Percentiles rank a stretch among this genome's conserved stretches.
These are phyloP conservation scores for Argyresthia albistria DNA, from an alignment of 2,888 invertebrate species.

Conservation along the genomic window DNA sequence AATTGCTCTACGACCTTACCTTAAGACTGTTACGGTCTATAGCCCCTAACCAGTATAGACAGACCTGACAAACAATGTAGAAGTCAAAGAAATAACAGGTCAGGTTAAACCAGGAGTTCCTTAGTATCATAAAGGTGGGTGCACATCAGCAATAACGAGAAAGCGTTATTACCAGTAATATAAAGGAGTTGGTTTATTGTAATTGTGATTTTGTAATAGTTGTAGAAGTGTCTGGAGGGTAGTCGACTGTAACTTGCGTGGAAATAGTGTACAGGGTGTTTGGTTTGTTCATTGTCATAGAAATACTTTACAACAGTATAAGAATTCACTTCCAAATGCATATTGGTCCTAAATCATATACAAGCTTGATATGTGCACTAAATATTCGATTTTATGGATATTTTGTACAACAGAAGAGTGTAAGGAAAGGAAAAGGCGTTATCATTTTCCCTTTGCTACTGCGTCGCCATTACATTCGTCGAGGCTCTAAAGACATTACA, in stretches of 20 bases:
- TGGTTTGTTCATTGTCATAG: background rate
- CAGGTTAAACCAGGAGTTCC: background rate
- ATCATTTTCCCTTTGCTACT: too few relatives aligned
- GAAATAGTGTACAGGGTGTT: background rate
- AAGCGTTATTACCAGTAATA: constrained; percentile 10
- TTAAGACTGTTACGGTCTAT: constrained; percentile 12
- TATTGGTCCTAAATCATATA: too few relatives aligned
- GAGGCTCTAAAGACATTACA: too few relatives aligned
- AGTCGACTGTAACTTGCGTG: background rate
- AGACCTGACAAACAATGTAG: background rate
- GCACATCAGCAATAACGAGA: constrained; percentile 8
- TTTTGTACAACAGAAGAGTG: too few relatives aligned
- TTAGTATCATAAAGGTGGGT: constrained; percentile 3
- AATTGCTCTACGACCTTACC: constrained; percentile 24
- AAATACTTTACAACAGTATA: too few relatives aligned
- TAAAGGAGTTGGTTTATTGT: constrained; percentile 18
- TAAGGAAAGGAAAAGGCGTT: too few relatives aligned
- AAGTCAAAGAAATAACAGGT: background rate
- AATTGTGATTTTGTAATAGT: constrained; percentile 11
- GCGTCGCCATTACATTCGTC: too few relatives aligned
- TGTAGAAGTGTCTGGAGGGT: background rate
- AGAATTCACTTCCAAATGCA: too few relatives aligned
- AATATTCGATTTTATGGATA: too few relatives aligned
- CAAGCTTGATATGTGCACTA: too few relatives aligned
- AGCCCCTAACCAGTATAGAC: background rate